Evolutionary conservation across 2,888 invertebrate species (phyloP).

Genomic region (Eristalis arbustorum): DNA sequence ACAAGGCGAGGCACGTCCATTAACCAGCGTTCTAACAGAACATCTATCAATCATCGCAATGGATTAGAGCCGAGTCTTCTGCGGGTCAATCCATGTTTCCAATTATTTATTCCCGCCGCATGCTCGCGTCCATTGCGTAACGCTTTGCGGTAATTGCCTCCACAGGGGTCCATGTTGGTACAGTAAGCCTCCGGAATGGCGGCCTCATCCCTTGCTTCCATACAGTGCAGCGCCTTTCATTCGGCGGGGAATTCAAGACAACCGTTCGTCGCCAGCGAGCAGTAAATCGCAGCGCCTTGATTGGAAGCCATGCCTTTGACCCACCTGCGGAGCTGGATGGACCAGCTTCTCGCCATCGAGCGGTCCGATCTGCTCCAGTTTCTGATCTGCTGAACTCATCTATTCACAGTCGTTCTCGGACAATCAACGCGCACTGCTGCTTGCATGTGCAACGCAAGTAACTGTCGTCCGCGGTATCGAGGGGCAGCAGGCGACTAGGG

Average conservation of each 20-base stretch:
- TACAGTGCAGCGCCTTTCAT: not conserved
- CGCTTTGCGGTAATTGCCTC: conserved; percentile 50
- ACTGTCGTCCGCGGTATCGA: conserved; percentile 43
- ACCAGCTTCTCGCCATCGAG: conserved; percentile 36
- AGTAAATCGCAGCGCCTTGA: conserved; percentile 46
- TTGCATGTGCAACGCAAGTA: conserved; percentile 19
- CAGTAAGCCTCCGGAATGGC: not conserved
- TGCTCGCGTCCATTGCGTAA: conserved; percentile 62
- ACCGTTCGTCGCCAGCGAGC: conserved; percentile 37
- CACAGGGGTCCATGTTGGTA: not conserved
- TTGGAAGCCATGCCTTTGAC: conserved; percentile 77
- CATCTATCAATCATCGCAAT: not conserved
- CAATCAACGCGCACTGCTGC: not conserved
- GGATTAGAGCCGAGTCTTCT: not conserved
- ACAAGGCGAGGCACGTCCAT: conserved; percentile 32
- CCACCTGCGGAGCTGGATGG: conserved; percentile 76
- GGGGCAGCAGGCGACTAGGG: conserved; percentile 39
- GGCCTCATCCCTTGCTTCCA: not conserved
- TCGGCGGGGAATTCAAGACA: conserved; percentile 24
- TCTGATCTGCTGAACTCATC: conserved; percentile 63
- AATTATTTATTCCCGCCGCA: conserved; percentile 63
- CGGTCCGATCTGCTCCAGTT: conserved; percentile 57
- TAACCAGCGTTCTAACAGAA: conserved; percentile 42
- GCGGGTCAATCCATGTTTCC: conserved; percentile 29
- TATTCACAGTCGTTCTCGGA: conserved; percentile 25